Base-by-base conservation (phyloP, 2,888 invertebrate species). In the Deilephila elpenor region DNA sequence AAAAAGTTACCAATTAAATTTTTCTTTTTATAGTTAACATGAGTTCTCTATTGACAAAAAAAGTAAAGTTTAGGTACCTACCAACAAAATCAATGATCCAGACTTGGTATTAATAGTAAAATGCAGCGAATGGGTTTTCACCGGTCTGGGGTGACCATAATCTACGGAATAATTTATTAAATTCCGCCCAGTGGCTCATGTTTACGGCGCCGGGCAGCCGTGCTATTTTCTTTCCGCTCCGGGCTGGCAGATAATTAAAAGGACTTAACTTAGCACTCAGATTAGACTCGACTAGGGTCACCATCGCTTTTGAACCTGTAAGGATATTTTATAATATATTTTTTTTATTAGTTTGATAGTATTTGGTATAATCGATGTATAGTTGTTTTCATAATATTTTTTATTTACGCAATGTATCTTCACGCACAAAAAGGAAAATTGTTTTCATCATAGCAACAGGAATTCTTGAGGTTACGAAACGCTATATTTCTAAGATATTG, bases 191-290 rank as follows among this genome's bases (percentile, higher is more conserved):
- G 85, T 86, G 86, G 78, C 25, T 53, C 73, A 79, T 78, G 78
- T 78, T 80, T 75, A 62, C 71, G 59, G 72, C 67, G 61, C 62
- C 72, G 74, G 53, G 67, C 73, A 71, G 51, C 78, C 75, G 74
- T 79, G 79, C 81, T 89, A 86, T 90, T 89, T 91, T 91, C 91
- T 90, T 91, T 91, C 79, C 79, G 74, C 78, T 25, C 81, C 78
- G 76, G 80, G 84, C 84, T 85, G 80, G 79, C 80, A 88, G 88
- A 88, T 89, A 90, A 91, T 91, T 90, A 91, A 90, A 87, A 86
- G 83, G 88, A 85, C 89, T 91, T 90, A 89, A 86, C 85, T 83
- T 81, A 86, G 83, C 79, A 76, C 80, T 77, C 81, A 86, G 90
- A 90, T 91, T 90, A 89, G 82, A 81, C 76, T 70, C 73, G 70